Base-by-base conservation (phyloP, 2,113 vertebrate species). In the Scomber scombrus region DNA sequence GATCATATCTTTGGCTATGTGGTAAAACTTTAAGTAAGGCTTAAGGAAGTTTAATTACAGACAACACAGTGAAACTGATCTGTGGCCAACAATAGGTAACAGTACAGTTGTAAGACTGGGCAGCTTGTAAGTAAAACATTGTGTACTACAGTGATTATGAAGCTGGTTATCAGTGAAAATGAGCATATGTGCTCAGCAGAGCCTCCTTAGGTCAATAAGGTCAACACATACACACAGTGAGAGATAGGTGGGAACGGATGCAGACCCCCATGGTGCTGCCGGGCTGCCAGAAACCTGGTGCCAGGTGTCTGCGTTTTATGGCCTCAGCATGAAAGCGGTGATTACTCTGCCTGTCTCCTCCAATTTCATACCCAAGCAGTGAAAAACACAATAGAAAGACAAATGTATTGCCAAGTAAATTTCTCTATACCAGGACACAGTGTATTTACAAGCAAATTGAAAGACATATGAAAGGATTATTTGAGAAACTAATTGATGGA, bases 291-390 rank as follows among this genome's bases (percentile, higher is more conserved):
- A 86, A 90, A 90, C 82, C 86, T 72, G 78, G 70, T 84, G 91
- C 83, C 92, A 92, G 92, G 90, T 93, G 92, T 91, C 81, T 78
- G 82, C 81, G 85, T 92, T 91, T 91, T 88, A 92, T 85, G 56
- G 78, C 78, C 85, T 81, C 90, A 84, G 73, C 89, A 19, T 71
- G 70, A 90, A 86, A 82, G 73, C 89, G 91, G 84, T 54, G 69
- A 82, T 93, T 92, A 81, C 77, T 80, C 78, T 16, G 50, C 9
- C 80, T 85, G 86, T 91, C 92, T 87, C 76, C 34, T 94, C 84
- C 84, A 23, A 86, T 94, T 80, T 88, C 52, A 70, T 76, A 84
- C 65, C n/a, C 2, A n/a, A 72, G 62, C 63, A 83, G 71, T 1
- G 0, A 51, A 78, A 79, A 71, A 71, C 65, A 71, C 23, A 51